A percentile compares a stretch with the other conserved stretches of the same genome.
Evolutionary conservation across 1,140 invertebrate species (phyloP).

Genomic region (Lepidurus packardi): DNA sequence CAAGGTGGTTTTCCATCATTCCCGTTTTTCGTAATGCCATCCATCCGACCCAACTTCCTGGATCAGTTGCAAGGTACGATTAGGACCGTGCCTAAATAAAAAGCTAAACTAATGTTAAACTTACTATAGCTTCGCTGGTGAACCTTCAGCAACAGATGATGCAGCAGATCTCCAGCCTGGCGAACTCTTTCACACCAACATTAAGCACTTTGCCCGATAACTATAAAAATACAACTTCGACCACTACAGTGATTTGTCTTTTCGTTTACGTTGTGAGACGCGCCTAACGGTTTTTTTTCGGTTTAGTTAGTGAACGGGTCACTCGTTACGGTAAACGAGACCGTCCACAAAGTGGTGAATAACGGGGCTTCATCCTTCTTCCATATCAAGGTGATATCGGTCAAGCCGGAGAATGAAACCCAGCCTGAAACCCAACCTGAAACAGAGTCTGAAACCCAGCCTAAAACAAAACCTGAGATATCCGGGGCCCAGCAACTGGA

Average conservation of each 20-base stretch:
- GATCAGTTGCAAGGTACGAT: conserved; percentile 8
- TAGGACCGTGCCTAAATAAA: background rate
- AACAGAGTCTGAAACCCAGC: background rate
- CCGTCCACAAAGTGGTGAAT: conserved; percentile 6
- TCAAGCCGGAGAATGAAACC: background rate
- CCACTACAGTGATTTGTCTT: background rate
- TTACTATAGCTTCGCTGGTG: background rate
- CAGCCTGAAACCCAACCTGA: background rate
- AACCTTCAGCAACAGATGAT: background rate
- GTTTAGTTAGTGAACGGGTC: background rate
- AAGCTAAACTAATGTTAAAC: background rate
- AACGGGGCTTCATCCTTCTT: conserved; percentile 8
- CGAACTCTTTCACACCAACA: background rate
- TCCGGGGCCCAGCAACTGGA: background rate
- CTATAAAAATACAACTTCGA: background rate
- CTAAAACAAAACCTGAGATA: background rate
- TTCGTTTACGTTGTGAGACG: background rate
- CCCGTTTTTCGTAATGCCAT: background rate
- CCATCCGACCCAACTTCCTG: background rate
- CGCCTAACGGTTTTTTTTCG: background rate
- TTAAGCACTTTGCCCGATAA: background rate
- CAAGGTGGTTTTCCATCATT: background rate
- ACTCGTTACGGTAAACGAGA: background rate
- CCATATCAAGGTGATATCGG: background rate
- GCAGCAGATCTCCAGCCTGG: background rate